Base-by-base conservation (phyloP, 64 coral and sea anemone genomes). In the Dendronephthya gigantea region DNA sequence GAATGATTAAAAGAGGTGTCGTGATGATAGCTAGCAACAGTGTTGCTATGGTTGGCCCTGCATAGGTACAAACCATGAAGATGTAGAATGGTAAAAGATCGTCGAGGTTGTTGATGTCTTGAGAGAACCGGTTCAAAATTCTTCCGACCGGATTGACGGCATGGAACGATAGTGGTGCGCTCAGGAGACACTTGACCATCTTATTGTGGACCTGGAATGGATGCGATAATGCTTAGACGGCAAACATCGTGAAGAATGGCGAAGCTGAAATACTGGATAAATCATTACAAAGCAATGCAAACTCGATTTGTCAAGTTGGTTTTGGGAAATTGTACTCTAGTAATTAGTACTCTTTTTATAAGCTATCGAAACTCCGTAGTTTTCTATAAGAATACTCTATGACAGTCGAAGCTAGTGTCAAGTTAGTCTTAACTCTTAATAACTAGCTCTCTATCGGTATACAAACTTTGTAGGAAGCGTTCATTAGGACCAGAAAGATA, bases 121-220 rank as follows among this genome's bases (percentile, higher is more conserved):
- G 88, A 19, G 87, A 88, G 82, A 92, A 92, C 34, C 87, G 83
- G 37, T 89, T 92, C 14, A 92, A 89, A 27, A 62, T 62, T 88
- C 91, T 55, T 4, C 91, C 91, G 28, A 89, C 33, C n/a, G 91
- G 91, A 82, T 92, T 92, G 31, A 49, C 85, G 59, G 88, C 91
- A 10, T 89, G 70, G 37, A 92, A 92, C 29, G 88, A 82, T 27
- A 92, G 22, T 6, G 91, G 91, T 2, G 83, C 86, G 88, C 83
- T 19, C 25, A 27, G 19, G 17, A 62, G 10, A 23, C 55, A 22
- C 39, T 9, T 52, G 23, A 47, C 40, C 91, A 92, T 92, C 31
- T 62, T 50, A 68, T 92, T 82, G 83, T 92, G 91, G 85, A 92
- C 49, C 39, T 85, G 25, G 25, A 62, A 62, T 7, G 25, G 8